phyloP scores from a whole-genome alignment of 2,797 vertebrate genomes.

The Paratrypauchen microcephalus region DNA sequence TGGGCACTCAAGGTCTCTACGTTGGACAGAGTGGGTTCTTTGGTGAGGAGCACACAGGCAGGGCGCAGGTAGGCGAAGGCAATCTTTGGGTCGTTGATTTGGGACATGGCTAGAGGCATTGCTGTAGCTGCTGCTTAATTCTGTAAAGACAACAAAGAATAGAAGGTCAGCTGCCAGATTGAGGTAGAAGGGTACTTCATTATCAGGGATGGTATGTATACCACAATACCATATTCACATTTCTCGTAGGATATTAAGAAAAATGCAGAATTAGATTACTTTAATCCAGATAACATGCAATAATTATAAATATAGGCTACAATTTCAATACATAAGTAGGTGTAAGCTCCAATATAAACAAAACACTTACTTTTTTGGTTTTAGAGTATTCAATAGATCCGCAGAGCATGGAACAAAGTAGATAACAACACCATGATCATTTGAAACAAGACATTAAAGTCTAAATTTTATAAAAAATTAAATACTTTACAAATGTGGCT shows the following conservation, averaged over 20 bases:
- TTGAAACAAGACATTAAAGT: not conserved
- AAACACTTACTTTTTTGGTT: conserved; percentile 35
- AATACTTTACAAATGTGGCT: conserved; percentile 6
- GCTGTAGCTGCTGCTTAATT: conserved; percentile 7
- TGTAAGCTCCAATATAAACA: not conserved
- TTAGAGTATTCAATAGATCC: not conserved
- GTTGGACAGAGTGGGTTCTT: conserved; percentile 79
- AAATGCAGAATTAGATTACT: not conserved
- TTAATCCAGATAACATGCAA: not conserved
- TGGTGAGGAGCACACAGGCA: conserved; percentile 86
- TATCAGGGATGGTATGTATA: not conserved
- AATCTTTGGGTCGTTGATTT: conserved; percentile 84
- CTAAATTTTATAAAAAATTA: not conserved
- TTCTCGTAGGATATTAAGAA: not conserved
- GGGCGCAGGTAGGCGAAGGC: conserved; percentile 90
- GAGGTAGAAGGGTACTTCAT: not conserved
- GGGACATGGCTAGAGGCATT: conserved; percentile 69
- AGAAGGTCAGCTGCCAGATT: not conserved
- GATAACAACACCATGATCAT: not conserved
- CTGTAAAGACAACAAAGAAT: conserved; percentile 7
- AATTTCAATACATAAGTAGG: not conserved
- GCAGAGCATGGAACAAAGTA: not conserved
- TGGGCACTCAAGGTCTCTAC: conserved; percentile 76
- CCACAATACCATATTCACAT: not conserved
- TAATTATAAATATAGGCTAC: not conserved